Evolutionary conservation across 1,140 invertebrate genomes (phyloP).

Genomic region (Halictus rubicundus): DNA sequence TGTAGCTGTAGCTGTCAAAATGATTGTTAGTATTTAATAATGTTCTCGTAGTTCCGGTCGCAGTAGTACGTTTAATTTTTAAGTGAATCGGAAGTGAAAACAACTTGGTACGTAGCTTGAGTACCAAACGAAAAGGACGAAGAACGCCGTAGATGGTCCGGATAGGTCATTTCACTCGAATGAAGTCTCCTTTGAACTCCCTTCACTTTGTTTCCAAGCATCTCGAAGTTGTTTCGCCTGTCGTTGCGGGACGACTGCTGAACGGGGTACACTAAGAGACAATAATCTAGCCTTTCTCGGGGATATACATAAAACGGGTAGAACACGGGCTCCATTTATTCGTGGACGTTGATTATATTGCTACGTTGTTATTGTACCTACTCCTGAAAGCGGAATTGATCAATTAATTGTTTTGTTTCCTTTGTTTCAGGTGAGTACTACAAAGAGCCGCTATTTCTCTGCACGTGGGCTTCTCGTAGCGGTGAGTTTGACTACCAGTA

Average conservation of each 20-base stretch:
- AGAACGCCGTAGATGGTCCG: background rate
- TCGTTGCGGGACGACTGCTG: background rate
- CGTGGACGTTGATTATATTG: background rate
- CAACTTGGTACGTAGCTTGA: background rate
- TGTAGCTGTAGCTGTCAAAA: too few species aligned
- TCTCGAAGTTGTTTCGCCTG: background rate
- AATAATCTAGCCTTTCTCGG: background rate
- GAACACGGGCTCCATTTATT: background rate
- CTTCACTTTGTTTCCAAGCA: background rate
- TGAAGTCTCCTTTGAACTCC: background rate
- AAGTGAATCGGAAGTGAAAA: too few species aligned
- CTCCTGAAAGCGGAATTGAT: background rate
- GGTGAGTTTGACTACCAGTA: background rate
- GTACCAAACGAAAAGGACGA: background rate
- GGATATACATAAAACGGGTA: background rate
- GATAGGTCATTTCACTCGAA: background rate
- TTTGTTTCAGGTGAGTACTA: slow-evolving; percentile 6
- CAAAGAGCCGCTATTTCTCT: background rate
- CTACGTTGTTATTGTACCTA: background rate
- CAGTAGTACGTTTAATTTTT: too few species aligned
- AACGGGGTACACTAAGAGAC: background rate
- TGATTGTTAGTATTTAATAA: too few species aligned
- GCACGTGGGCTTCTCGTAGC: background rate
- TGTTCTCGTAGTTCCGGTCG: too few species aligned
- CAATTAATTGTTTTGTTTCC: background rate